A percentile compares a stretch with the other conserved stretches of the same genome.
phyloP scores from a whole-genome alignment of 2,113 vertebrate genomes.

The Dascyllus trimaculatus region DNA sequence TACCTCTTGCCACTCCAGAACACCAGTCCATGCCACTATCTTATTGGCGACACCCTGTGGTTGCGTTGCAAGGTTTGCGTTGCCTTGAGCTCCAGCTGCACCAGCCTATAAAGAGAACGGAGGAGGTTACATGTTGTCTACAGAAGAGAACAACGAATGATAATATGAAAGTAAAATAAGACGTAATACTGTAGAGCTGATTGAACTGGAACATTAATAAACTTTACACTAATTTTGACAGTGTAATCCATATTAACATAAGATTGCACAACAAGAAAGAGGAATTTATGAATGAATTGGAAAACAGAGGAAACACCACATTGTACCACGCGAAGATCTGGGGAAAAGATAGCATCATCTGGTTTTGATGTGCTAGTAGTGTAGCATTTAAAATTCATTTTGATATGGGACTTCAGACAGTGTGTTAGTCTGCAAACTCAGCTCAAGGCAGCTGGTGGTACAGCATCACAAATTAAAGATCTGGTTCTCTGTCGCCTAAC shows the following conservation, averaged over 20 bases:
- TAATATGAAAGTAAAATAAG: too few relatives aligned
- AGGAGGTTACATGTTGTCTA: not conserved
- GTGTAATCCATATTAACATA: too few relatives aligned
- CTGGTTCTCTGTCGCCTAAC: not conserved
- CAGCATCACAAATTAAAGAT: conserved; percentile 23
- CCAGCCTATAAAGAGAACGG: conserved; percentile 52
- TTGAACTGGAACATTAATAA: not conserved
- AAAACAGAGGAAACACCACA: not conserved
- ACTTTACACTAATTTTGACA: too few relatives aligned
- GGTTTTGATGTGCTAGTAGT: conserved; percentile 45
- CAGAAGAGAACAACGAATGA: not conserved
- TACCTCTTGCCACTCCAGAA: conserved; percentile 96
- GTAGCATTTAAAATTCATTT: conserved; percentile 57
- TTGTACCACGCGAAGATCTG: not conserved
- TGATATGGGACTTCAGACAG: conserved; percentile 58
- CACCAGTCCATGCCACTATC: conserved; percentile 92
- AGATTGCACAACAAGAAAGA: not conserved
- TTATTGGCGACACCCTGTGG: conserved; percentile 90
- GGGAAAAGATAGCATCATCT: conserved; percentile 2
- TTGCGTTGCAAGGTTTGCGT: conserved; percentile 70
- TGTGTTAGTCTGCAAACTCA: conserved; percentile 24
- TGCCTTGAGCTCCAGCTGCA: conserved; percentile 70
- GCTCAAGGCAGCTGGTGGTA: conserved; percentile 23
- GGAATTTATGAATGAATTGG: not conserved
- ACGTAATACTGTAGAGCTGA: not conserved